Conservation (phyloP, 2,888 invertebrate species). For the Brachyptera putata region DNA sequence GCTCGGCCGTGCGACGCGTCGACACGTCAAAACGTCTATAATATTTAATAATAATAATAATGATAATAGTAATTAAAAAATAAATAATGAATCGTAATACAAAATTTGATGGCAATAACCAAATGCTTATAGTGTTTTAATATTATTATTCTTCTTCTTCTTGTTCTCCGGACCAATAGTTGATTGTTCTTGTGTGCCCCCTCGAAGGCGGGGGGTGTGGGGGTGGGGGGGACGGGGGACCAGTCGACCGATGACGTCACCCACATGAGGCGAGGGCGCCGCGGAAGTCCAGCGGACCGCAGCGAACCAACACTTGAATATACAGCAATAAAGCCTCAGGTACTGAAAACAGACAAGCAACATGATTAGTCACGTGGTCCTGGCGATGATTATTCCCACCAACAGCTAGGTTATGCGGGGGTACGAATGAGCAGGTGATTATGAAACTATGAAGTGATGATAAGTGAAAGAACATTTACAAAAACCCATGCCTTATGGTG, state of each 20-base stretch:
- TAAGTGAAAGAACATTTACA: too few relatives aligned
- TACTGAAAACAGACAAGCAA: too few relatives aligned
- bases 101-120: conserved; percentile 33
- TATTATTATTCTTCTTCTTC: conserved; percentile 15
- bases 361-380: too few relatives aligned
- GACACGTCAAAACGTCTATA: conserved; percentile 31
- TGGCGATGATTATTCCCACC: too few relatives aligned
- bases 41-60: conserved; percentile 29
- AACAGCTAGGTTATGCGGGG: too few relatives aligned
- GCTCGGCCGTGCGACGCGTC: not conserved
- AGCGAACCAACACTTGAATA: conserved; percentile 40
- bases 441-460: too few relatives aligned
- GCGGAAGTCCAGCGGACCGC: conserved; percentile 2
- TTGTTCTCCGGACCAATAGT: conserved; percentile 14
- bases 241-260: not conserved
- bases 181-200: conserved; percentile 15
- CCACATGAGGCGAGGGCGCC: not conserved
- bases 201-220: conserved; percentile 3
- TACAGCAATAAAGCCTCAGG: conserved; percentile 57
- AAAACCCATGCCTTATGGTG: too few relatives aligned
- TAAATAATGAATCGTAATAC: conserved; percentile 29
- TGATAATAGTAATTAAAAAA: conserved; percentile 22
- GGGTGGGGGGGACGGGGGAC: conserved; percentile 3
- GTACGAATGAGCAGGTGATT: too few relatives aligned
- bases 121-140: conserved; percentile 32